phyloP scores from a whole-genome alignment of 2,113 vertebrate species.

The Verasper variegatus region DNA sequence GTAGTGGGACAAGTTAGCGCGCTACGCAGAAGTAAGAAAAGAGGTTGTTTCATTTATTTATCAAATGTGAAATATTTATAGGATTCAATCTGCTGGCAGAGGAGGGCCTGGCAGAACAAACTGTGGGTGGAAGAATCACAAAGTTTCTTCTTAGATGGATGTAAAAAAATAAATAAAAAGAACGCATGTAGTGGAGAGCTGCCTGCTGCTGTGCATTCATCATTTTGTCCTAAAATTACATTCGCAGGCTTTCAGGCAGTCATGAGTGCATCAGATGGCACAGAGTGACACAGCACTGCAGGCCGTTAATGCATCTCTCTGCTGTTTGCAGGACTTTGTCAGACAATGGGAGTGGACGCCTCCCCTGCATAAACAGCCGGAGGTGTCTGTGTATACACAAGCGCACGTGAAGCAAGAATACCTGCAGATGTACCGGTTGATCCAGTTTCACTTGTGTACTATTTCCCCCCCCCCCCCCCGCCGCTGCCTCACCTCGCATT shows the following conservation, averaged over 20 bases:
- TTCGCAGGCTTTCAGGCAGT: conserved; percentile 61
- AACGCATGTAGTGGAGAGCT: conserved; percentile 49
- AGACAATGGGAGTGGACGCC: conserved; percentile 28
- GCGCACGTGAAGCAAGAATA: not conserved
- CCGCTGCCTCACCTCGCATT: conserved; percentile 3
- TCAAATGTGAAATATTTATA: conserved; percentile 79
- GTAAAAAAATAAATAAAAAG: conserved; percentile 32
- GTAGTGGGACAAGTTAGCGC: conserved; percentile 48
- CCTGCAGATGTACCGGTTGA: conserved; percentile 52
- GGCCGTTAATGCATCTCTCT: conserved; percentile 38
- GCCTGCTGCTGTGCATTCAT: conserved; percentile 67
- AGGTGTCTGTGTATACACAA: conserved; percentile 24
- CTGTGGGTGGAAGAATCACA: conserved; percentile 62
- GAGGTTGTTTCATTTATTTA: conserved; percentile 81
- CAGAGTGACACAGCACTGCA: conserved; percentile 50
- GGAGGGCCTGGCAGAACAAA: conserved; percentile 66
- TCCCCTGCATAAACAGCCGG: conserved; percentile 22
- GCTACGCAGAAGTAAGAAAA: conserved; percentile 68
- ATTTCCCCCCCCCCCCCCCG: not conserved
- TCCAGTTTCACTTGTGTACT: conserved; percentile 46
- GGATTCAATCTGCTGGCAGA: conserved; percentile 73
- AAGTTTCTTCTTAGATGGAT: conserved; percentile 71
- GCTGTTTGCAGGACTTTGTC: conserved; percentile 31
- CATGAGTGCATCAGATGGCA: conserved; percentile 34
- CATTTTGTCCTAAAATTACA: conserved; percentile 61